These are phyloP conservation scores for Leptosomus discolor DNA, from an alignment of 2,113 vertebrate species.

Conservation along the genomic window DNA sequence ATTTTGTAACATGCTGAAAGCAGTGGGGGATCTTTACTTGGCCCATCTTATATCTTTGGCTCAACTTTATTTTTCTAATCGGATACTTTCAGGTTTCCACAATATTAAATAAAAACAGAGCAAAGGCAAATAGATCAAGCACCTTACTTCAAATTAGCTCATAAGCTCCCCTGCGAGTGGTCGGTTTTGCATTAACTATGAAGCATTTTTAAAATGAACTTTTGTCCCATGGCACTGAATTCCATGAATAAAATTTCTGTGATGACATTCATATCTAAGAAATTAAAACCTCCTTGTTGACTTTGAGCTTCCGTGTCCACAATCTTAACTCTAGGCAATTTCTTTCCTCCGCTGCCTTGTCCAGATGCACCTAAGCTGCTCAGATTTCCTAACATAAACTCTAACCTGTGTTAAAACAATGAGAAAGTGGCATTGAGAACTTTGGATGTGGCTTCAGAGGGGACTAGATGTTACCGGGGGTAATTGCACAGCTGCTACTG, in stretches of 20 bases:
- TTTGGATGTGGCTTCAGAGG: neutral
- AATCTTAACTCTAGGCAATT: neutral
- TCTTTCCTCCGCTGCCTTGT: neutral
- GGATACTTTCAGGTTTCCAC: neutral
- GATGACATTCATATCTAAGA: neutral
- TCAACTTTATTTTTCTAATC: neutral
- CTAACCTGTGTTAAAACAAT: rapidly evolving
- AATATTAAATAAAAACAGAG: neutral
- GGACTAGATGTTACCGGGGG: neutral
- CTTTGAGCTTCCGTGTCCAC: neutral
- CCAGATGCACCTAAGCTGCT: neutral
- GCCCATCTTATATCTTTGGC: neutral
- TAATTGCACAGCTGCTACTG: neutral
- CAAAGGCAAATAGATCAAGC: neutral
- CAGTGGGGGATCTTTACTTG: neutral
- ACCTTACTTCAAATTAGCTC: neutral
- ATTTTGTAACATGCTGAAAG: neutral
- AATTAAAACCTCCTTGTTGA: neutral
- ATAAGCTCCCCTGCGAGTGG: neutral
- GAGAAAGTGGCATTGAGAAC: neutral
- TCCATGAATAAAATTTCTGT: neutral
- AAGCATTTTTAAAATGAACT: neutral
- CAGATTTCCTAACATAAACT: neutral
- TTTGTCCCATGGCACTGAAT: neutral
- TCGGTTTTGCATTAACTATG: neutral